Percentiles rank a stretch among this genome's conserved stretches.
Conservation (phyloP, 2,888 invertebrate genomes). For the Eueremaeus valkanovi region DNA sequence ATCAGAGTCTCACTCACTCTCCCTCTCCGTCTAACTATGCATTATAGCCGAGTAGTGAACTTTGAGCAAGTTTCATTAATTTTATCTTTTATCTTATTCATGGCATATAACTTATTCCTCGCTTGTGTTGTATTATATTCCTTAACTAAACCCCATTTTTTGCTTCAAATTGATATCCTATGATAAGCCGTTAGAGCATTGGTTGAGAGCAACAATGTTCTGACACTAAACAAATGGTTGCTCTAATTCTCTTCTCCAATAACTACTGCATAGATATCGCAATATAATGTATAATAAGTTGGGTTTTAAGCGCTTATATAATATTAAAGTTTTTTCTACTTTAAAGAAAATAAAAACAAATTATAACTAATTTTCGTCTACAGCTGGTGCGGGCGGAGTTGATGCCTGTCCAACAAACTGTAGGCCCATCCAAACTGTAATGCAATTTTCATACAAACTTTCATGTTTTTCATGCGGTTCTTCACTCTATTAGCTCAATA, state of each 20-base stretch:
- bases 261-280: background rate
- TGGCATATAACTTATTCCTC: slow-evolving; percentile 2
- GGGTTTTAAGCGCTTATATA: background rate
- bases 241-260: background rate
- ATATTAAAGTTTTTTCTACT: background rate
- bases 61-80: slow-evolving; percentile 30
- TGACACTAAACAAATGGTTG: slow-evolving; percentile 32
- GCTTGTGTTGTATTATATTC: background rate
- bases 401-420: background rate
- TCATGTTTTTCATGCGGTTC: slow-evolving; percentile 15
- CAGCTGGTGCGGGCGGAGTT: slow-evolving; percentile 14
- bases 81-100: slow-evolving; percentile 29
- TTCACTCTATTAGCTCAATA: slow-evolving; percentile 2
- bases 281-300: background rate
- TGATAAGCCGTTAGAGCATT: background rate
- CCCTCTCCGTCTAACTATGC: background rate
- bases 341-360: background rate
- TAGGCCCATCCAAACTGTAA: slow-evolving; percentile 34
- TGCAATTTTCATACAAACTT: slow-evolving; percentile 35
- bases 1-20: background rate
- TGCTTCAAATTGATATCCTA: slow-evolving; percentile 7
- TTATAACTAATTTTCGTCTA: slow-evolving; percentile 18
- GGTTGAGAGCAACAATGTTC: slow-evolving; percentile 22
- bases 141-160: background rate
- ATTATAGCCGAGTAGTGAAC: background rate